Conservation (phyloP, 2,888 invertebrate species). For the Entomobrya multifasciata region DNA sequence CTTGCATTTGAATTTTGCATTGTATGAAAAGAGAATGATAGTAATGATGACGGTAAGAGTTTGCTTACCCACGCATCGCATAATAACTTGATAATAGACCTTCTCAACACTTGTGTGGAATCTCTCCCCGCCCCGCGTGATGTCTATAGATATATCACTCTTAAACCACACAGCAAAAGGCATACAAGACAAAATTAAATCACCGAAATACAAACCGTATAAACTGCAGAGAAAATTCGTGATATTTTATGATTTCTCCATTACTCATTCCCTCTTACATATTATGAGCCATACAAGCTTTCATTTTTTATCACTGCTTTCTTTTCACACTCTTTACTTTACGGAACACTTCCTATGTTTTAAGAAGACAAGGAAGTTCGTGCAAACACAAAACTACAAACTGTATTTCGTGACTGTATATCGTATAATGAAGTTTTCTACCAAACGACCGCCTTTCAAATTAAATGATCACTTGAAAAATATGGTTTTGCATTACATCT, state of each 20-base stretch:
- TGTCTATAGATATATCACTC: constrained; percentile 16
- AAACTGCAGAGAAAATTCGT: not conserved
- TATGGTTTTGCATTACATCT: not conserved
- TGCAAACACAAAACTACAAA: not conserved
- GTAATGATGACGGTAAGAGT: constrained; percentile 39
- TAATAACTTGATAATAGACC: constrained; percentile 45
- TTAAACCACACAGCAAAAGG: not conserved
- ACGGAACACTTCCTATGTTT: too few relatives aligned
- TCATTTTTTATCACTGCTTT: not conserved
- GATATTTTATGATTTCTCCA: not conserved
- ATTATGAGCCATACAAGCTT: not conserved
- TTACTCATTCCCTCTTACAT: not conserved
- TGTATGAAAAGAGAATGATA: constrained; percentile 18
- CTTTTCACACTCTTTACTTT: too few relatives aligned
- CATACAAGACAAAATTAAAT: not conserved
- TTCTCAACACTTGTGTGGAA: constrained; percentile 31
- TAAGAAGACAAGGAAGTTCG: too few relatives aligned
- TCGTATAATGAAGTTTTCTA: constrained; percentile 3
- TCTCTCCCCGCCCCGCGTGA: not conserved
- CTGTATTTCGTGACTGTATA: not conserved
- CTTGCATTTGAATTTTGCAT: constrained; percentile 7
- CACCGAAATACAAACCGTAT: not conserved
- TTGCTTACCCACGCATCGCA: constrained; percentile 50
- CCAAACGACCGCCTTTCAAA: constrained; percentile 4
- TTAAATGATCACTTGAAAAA: not conserved